These are phyloP conservation scores for Suncus etruscus DNA, from an alignment of 2,113 vertebrate species.

Conservation along the genomic window DNA sequence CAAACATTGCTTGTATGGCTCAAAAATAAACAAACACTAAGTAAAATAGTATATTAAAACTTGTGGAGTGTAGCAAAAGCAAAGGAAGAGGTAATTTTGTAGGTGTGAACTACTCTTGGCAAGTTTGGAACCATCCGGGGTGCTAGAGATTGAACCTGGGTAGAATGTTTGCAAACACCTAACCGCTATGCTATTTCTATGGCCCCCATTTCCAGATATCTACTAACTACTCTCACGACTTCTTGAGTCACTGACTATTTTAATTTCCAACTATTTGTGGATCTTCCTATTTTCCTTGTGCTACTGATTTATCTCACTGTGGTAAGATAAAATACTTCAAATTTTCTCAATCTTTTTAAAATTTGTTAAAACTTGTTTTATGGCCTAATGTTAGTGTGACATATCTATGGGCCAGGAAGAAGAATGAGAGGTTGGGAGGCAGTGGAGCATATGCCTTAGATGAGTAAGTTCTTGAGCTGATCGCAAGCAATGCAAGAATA, in stretches of 20 bases:
- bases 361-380: background rate
- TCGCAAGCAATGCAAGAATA: background rate
- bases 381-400: background rate
- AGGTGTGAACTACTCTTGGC: too few species aligned
- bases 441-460: too few species aligned
- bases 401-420: background rate
- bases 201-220: background rate
- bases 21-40: too few species aligned
- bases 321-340: slow-evolving; percentile 20
- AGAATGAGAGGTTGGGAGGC: background rate
- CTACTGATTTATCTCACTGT: background rate
- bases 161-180: too few species aligned
- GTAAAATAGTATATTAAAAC: too few species aligned
- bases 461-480: too few species aligned
- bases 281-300: slow-evolving; percentile 27
- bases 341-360: background rate
- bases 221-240: slow-evolving; percentile 43
- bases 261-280: slow-evolving; percentile 19
- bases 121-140: too few species aligned
- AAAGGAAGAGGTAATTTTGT: too few species aligned
- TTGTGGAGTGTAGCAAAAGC: too few species aligned
- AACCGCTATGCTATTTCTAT: too few species aligned
- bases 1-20: too few species aligned
- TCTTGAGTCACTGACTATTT: background rate
- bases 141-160: too few species aligned